Percentiles rank a stretch among this genome's conserved stretches.
These are phyloP conservation scores for Patella depressa DNA, from an alignment of 2,888 invertebrate species.

Conservation along the genomic window DNA sequence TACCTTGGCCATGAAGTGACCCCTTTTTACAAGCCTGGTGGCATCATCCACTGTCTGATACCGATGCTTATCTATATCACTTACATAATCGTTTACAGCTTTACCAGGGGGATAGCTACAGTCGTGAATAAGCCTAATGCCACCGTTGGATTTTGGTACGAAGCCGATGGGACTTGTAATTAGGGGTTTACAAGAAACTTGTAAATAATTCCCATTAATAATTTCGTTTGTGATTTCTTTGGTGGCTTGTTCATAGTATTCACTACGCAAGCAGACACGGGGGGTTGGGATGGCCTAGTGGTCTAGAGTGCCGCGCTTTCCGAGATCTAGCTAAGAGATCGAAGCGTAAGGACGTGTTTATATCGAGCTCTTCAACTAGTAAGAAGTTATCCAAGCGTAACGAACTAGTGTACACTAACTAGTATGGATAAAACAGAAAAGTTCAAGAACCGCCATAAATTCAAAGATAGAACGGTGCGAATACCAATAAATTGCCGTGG, in stretches of 20 bases:
- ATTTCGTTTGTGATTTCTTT: too few relatives aligned
- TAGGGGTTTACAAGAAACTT: conserved; percentile 4
- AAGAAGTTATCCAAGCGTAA: too few relatives aligned
- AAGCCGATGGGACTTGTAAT: background rate
- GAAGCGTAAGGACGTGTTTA: too few relatives aligned
- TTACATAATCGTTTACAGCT: conserved; percentile 16
- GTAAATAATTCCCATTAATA: background rate
- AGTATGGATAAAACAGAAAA: too few relatives aligned
- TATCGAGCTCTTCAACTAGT: too few relatives aligned
- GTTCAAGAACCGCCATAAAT: too few relatives aligned
- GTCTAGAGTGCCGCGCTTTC: too few relatives aligned
- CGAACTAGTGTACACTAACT: too few relatives aligned
- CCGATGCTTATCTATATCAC: conserved; percentile 11
- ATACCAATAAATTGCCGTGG: too few relatives aligned
- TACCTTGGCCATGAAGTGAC: conserved; percentile 28
- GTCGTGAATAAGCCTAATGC: conserved; percentile 12
- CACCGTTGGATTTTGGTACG: conserved; percentile 3
- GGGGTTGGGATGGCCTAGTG: too few relatives aligned
- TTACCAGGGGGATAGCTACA: background rate
- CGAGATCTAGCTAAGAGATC: too few relatives aligned
- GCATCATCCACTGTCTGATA: conserved; percentile 26
- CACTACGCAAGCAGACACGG: background rate
- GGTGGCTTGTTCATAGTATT: background rate
- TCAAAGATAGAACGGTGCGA: too few relatives aligned
- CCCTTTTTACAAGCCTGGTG: conserved; percentile 14